A percentile compares a stretch with the other conserved stretches of the same genome.
phyloP scores from a whole-genome alignment of 1,140 invertebrate species.

The Bombus difficillimus region DNA sequence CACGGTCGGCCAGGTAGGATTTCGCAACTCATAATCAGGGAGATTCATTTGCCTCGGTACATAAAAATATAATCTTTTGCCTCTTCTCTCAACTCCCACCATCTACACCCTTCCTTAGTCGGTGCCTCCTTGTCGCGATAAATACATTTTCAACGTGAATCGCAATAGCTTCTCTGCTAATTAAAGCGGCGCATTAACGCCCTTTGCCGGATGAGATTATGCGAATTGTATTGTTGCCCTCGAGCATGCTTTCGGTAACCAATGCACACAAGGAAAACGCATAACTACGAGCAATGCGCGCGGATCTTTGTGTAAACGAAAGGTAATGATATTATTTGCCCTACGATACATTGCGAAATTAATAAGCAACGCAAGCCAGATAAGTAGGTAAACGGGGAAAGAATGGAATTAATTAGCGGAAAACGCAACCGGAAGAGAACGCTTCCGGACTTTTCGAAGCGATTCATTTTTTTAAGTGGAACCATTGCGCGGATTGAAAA shows the following conservation, averaged over 20 bases:
- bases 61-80: slow-evolving; percentile 71
- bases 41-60: slow-evolving; percentile 70
- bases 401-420: background rate
- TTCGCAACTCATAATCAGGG: slow-evolving; percentile 68
- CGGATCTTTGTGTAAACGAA: slow-evolving; percentile 2
- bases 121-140: slow-evolving; percentile 55
- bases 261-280: too few relatives aligned
- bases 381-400: background rate
- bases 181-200: slow-evolving; percentile 62
- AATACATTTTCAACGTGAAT: slow-evolving; percentile 56
- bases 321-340: background rate
- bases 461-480: background rate
- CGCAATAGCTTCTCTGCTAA: slow-evolving; percentile 58
- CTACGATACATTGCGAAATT: background rate
- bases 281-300: background rate
- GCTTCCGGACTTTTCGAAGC: background rate
- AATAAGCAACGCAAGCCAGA: background rate
- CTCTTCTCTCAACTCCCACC: background rate
- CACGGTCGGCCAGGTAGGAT: slow-evolving; percentile 60
- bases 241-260: background rate
- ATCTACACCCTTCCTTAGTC: too few relatives aligned
- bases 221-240: slow-evolving; percentile 25
- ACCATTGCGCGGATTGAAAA: too few relatives aligned
- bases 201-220: slow-evolving; percentile 55
- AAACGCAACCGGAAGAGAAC: background rate